Percentiles rank a stretch among this genome's conserved stretches.
Evolutionary conservation across 2,113 vertebrate genomes (phyloP).

Genomic region (Bettongia penicillata): DNA sequence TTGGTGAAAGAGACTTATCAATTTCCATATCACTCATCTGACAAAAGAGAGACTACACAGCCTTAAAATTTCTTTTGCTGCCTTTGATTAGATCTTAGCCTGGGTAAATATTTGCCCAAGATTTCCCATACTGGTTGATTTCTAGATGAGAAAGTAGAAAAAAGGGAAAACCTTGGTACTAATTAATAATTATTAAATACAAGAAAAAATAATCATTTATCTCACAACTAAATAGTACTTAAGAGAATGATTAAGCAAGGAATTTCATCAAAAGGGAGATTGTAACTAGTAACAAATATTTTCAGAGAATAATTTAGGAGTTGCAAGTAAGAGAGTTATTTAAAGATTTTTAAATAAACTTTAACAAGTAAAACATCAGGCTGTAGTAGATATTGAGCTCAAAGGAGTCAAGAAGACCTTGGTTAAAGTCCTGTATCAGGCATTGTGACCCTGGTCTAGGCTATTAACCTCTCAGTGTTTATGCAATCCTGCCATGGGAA

Average conservation of each 20-base stretch:
- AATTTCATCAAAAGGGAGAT: neutral
- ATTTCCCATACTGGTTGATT: too few relatives aligned
- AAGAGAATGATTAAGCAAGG: neutral
- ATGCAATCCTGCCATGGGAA: neutral
- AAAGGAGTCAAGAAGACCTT: neutral
- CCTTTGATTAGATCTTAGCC: too few relatives aligned
- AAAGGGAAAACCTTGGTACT: too few relatives aligned
- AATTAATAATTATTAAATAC: too few relatives aligned
- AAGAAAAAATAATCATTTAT: too few relatives aligned
- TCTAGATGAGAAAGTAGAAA: too few relatives aligned
- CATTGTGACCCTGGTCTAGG: neutral
- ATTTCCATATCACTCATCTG: too few relatives aligned
- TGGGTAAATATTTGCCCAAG: too few relatives aligned
- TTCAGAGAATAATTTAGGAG: conserved; percentile 16
- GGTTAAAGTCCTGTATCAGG: neutral
- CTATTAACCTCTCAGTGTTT: neutral
- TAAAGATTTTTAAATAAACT: conserved; percentile 26
- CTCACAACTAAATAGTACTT: neutral
- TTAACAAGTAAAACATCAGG: neutral
- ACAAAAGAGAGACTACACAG: too few relatives aligned
- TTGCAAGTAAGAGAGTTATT: conserved; percentile 34
- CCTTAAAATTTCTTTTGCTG: too few relatives aligned
- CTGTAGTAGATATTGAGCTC: neutral
- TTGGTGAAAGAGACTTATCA: too few relatives aligned
- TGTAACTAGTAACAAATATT: neutral